Evolutionary conservation across 2,888 invertebrate species (phyloP).

Genomic region (Polydrusus tereticollis): DNA sequence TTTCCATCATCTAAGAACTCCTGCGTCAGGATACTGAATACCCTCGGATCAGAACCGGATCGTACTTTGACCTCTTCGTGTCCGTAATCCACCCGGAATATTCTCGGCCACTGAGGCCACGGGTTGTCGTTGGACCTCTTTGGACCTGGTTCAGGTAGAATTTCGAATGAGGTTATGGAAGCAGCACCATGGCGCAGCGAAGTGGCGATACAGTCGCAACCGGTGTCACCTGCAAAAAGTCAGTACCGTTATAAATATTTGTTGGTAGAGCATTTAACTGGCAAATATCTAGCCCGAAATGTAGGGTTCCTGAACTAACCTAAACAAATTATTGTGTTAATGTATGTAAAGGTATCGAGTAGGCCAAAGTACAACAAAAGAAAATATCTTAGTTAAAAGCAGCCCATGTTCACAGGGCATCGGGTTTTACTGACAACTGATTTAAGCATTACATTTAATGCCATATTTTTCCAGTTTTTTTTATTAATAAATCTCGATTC

Average conservation of each 20-base stretch:
- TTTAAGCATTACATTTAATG: too few relatives aligned
- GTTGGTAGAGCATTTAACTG: too few relatives aligned
- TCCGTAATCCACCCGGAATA: conserved; percentile 97
- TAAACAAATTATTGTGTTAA: too few relatives aligned
- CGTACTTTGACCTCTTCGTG: conserved; percentile 95
- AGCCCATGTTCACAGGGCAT: too few relatives aligned
- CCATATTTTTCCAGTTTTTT: too few relatives aligned
- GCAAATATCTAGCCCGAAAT: too few relatives aligned
- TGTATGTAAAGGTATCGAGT: too few relatives aligned
- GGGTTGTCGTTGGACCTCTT: conserved; percentile 90
- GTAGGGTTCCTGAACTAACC: too few relatives aligned
- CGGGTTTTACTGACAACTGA: too few relatives aligned
- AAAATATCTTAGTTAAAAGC: too few relatives aligned
- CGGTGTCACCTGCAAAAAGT: conserved; percentile 72
- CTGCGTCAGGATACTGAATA: conserved; percentile 94
- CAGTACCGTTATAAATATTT: background rate
- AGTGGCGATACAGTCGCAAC: conserved; percentile 98
- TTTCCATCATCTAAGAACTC: conserved; percentile 92
- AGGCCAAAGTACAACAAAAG: too few relatives aligned
- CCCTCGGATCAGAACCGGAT: conserved; percentile 92
- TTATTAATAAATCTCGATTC: too few relatives aligned
- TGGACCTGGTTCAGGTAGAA: conserved; percentile 91
- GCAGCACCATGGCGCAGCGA: conserved; percentile 93
- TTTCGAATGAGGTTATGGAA: conserved; percentile 96
- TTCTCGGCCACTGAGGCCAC: conserved; percentile 98